Base-by-base conservation (phyloP, 2,113 vertebrate species). In the Engraulis encrasicolus region DNA sequence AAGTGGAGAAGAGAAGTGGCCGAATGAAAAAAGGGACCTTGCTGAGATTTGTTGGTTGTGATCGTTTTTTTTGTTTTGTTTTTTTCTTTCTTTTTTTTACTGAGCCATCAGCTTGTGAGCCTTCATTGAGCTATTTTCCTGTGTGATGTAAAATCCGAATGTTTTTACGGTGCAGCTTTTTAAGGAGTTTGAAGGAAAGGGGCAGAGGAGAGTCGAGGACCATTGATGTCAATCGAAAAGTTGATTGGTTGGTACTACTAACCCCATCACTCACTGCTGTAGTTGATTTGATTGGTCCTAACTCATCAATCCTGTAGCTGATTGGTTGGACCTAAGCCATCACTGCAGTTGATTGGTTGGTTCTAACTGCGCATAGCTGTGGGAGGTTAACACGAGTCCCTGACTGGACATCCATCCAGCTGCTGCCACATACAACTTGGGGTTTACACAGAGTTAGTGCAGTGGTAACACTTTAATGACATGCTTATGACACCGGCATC, bases 41-140 rank as follows among this genome's bases (percentile, higher is more conserved):
- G 27, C 27, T 71, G 61, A 71, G 61, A 34, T 23, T 23, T 23
- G 12, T 40, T 50, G 6, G 61, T 40, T n/a, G n/a, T n/a, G n/a
- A n/a, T n/a, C n/a, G n/a, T n/a, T n/a, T n/a, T n/a, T n/a, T n/a
- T n/a, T n/a, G n/a, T n/a, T n/a, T n/a, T n/a, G n/a, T n/a, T n/a
- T n/a, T n/a, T n/a, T n/a, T n/a, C n/a, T n/a, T n/a, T n/a, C n/a
- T n/a, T n/a, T 27, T 34, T 15, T 31, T 74, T 45, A 34, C 52
- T 50, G 19, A 49, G 83, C 40, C 82, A 61, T 84, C 38, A 34
- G n/a, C n/a, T n/a, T n/a, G 77, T 45, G 37, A 79, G 58, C 18
- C 58, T 6, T 54, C 27, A n/a, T n/a, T 17, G 50, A 80, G 58
- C 50, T n/a, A n/a, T n/a, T 38, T 15, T 50, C 36, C 36, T 18